A percentile compares a stretch with the other conserved stretches of the same genome.
Conservation (phyloP, 92 coral and sea anemone species). For the Epizoanthus fatuus region DNA sequence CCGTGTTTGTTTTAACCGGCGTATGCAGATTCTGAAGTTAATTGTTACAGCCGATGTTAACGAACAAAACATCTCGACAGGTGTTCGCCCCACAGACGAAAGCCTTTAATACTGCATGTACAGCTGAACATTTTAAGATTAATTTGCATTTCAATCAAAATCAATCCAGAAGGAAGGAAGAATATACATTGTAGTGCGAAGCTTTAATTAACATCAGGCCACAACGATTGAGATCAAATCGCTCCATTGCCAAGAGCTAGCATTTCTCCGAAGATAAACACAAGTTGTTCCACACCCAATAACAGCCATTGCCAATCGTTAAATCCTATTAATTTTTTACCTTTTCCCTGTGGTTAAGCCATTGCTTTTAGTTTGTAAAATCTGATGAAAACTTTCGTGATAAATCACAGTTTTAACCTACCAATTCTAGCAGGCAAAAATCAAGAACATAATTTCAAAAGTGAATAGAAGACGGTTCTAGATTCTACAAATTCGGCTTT, state of each 20-base stretch:
- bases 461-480: too few species aligned
- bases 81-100: constrained; percentile 2
- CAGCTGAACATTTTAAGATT: constrained; percentile 1
- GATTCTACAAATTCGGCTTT: constrained; percentile 17
- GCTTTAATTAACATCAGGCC: background rate
- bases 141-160: constrained; percentile 10
- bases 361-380: too few species aligned
- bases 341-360: background rate
- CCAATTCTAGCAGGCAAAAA: background rate
- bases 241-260: background rate
- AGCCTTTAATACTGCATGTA: constrained; percentile 38
- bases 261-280: background rate
- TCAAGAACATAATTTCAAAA: background rate
- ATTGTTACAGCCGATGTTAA: background rate
- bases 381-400: too few species aligned
- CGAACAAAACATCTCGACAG: constrained; percentile 11
- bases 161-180: background rate
- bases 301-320: background rate
- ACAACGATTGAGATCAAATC: background rate
- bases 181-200: background rate
- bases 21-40: background rate
- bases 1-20: background rate
- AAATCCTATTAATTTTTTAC: background rate
- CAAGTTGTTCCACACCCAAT: background rate
- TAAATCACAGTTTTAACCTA: too few species aligned